Conservation (phyloP, 2,113 vertebrate genomes). For the Malaclemys terrapin region DNA sequence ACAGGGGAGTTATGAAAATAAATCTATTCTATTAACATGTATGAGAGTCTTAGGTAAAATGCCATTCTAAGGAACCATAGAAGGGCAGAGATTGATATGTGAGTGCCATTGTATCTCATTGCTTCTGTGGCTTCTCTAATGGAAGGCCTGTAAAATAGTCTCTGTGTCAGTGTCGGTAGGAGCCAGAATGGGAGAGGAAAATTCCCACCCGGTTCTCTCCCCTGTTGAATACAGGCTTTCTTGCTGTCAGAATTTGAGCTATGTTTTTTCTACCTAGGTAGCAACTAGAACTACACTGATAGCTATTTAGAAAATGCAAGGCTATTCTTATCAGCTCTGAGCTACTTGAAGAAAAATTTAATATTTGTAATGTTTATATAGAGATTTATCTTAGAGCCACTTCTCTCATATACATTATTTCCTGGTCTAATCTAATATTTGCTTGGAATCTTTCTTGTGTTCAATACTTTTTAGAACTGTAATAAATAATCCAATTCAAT, state of each 20-base stretch:
- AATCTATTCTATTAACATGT: neutral
- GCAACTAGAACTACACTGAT: slow-evolving; percentile 36
- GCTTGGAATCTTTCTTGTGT: slow-evolving; percentile 77
- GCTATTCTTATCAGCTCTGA: slow-evolving; percentile 73
- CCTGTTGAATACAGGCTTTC: slow-evolving; percentile 10
- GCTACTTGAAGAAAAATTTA: slow-evolving; percentile 78
- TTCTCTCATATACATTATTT: slow-evolving; percentile 80
- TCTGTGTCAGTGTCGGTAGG: neutral
- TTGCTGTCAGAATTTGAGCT: neutral
- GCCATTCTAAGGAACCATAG: neutral
- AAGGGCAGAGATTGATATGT: neutral
- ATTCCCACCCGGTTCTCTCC: neutral
- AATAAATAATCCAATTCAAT: slow-evolving; percentile 86
- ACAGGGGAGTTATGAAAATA: neutral
- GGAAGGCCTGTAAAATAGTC: neutral
- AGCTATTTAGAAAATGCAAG: slow-evolving; percentile 76
- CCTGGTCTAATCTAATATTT: slow-evolving; percentile 81
- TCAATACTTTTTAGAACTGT: slow-evolving; percentile 81
- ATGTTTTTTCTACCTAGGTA: slow-evolving; percentile 39
- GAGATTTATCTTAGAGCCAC: slow-evolving; percentile 77
- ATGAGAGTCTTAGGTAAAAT: neutral
- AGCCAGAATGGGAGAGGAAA: neutral
- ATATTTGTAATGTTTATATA: slow-evolving; percentile 84
- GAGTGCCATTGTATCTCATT: fast-evolving
- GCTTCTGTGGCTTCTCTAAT: neutral